These are phyloP conservation scores for Aporophyla lueneburgensis DNA, from an alignment of 2,888 invertebrate species.

Conservation along the genomic window DNA sequence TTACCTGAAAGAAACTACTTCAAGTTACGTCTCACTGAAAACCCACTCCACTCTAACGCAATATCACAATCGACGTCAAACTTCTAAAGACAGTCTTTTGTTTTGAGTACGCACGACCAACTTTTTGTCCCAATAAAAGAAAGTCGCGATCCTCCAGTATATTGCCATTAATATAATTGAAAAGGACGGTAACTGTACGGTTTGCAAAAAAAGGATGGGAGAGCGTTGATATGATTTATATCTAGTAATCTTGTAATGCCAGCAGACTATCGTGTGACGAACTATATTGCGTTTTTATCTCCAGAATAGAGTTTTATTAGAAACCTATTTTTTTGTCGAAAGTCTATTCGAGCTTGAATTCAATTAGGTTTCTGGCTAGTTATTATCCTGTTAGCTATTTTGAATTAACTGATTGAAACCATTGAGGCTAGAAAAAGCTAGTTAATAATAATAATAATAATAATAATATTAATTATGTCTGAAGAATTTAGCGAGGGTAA, in stretches of 20 bases:
- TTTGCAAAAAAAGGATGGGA: constrained; percentile 37
- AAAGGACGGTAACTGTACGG: constrained; percentile 36
- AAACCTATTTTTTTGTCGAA: constrained; percentile 7
- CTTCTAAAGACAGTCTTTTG: constrained; percentile 32
- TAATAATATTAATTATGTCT: neutral
- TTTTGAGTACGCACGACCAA: constrained; percentile 18
- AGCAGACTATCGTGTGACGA: constrained; percentile 14
- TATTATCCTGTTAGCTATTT: neutral
- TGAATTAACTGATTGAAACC: constrained; percentile 2
- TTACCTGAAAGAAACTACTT: neutral
- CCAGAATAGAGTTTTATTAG: too few species aligned
- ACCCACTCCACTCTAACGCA: neutral
- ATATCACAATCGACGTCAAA: constrained; percentile 25
- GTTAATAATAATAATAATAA: too few species aligned
- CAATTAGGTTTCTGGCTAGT: neutral
- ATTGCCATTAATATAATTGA: constrained; percentile 59
- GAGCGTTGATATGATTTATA: constrained; percentile 50
- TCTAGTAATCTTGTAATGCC: constrained; percentile 41
- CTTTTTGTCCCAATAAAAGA: constrained; percentile 49
- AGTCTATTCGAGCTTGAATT: constrained; percentile 4
- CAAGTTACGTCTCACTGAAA: neutral
- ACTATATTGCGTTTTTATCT: constrained; percentile 20
- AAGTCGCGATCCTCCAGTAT: constrained; percentile 29
- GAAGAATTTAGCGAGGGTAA: neutral
- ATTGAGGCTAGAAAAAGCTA: neutral